Evolutionary conservation across 2,888 invertebrate genomes (phyloP).

Genomic region (Ganaspis brasiliensis): DNA sequence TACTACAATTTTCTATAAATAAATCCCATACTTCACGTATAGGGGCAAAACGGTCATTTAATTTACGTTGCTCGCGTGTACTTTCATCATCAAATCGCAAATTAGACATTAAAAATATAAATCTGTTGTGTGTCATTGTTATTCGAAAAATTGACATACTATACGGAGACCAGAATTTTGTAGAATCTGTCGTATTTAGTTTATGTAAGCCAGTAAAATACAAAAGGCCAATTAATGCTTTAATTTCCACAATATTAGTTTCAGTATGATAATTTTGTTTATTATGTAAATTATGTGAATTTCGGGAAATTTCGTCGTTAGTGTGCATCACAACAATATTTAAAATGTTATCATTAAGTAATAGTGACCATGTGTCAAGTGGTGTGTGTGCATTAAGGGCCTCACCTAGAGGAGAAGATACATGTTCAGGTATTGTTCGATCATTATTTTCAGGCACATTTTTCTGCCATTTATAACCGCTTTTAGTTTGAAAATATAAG

Average conservation of each 20-base stretch:
- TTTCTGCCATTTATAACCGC: background rate
- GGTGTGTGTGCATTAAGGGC: background rate
- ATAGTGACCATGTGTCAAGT: background rate
- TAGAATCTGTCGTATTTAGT: too few relatives aligned
- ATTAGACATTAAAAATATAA: slow-evolving; percentile 51
- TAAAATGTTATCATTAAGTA: background rate
- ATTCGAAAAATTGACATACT: slow-evolving; percentile 48
- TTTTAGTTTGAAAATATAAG: background rate
- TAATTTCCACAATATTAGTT: too few relatives aligned
- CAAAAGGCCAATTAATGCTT: too few relatives aligned
- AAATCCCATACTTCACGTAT: slow-evolving; percentile 62
- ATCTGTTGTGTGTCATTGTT: slow-evolving; percentile 56
- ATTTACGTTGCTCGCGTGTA: slow-evolving; percentile 53
- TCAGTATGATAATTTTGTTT: background rate
- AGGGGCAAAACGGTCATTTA: slow-evolving; percentile 60
- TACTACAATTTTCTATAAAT: slow-evolving; percentile 60
- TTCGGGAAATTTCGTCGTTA: background rate
- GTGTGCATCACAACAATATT: background rate
- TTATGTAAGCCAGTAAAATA: too few relatives aligned
- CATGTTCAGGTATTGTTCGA: background rate
- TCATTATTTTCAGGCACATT: background rate
- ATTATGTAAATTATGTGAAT: slow-evolving; percentile 15
- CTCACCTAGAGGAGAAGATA: background rate
- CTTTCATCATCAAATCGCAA: slow-evolving; percentile 60
- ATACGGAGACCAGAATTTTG: slow-evolving; percentile 11